Evolutionary conservation across 1,140 invertebrate species (phyloP).

Genomic region (Xylocopa sonorina): DNA sequence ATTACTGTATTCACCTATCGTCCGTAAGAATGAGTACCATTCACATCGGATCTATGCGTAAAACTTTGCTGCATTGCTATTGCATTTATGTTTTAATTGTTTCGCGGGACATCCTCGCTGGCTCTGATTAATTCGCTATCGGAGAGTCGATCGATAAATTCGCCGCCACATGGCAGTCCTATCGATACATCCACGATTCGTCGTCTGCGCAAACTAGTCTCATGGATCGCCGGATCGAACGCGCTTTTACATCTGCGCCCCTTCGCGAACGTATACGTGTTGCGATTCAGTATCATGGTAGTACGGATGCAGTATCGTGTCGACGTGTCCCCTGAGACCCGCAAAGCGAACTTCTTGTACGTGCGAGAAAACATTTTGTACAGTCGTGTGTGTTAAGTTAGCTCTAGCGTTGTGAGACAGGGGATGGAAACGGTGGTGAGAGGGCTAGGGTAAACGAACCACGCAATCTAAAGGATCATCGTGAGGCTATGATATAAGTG

Average conservation of each 20-base stretch:
- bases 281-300: no score
- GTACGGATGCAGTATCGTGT: no score
- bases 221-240: conserved; percentile 5
- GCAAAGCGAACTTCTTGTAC: conserved; percentile 50
- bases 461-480: conserved; percentile 1
- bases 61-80: conserved; percentile 67
- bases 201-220: background rate
- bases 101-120: conserved; percentile 36
- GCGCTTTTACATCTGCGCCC: background rate
- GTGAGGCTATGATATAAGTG: conserved; percentile 17
- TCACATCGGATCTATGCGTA: conserved; percentile 68
- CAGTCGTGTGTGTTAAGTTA: conserved; percentile 6
- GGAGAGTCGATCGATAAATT: conserved; percentile 41
- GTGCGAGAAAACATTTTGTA: conserved; percentile 44
- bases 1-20: conserved; percentile 77
- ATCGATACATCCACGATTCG: conserved; percentile 49
- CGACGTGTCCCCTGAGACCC: conserved; percentile 33
- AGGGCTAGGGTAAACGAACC: no score
- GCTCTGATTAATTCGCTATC: conserved; percentile 51
- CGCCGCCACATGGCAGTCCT: conserved; percentile 10
- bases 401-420: conserved; percentile 1
- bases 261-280: background rate
- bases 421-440: no score
- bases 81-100: conserved; percentile 59
- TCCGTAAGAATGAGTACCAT: conserved; percentile 70